Percentiles rank a stretch among this genome's conserved stretches.
Evolutionary conservation across 2,113 vertebrate species (phyloP).

Genomic region (Thomomys bottae): DNA sequence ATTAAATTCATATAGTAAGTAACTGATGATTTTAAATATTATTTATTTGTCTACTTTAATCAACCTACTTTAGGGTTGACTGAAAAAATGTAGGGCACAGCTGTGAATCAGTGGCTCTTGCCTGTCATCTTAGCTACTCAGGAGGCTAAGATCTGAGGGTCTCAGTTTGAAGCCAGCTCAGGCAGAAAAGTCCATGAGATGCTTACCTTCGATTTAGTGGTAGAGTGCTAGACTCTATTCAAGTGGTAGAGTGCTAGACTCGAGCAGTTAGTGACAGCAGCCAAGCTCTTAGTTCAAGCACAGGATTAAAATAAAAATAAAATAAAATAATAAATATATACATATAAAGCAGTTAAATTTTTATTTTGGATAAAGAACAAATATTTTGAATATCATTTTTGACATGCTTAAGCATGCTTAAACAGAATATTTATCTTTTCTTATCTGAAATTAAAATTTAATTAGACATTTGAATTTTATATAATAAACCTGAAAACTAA

Average conservation of each 20-base stretch:
- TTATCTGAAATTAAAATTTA: constrained; percentile 48
- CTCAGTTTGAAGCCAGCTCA: no score
- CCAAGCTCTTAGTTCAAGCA: no score
- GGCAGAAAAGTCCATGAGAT: no score
- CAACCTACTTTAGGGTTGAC: background rate
- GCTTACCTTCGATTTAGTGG: no score
- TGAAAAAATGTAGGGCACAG: background rate
- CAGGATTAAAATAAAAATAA: no score
- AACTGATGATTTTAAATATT: constrained; percentile 11
- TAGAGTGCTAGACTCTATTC: no score
- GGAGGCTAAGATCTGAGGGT: no score
- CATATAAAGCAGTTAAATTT: background rate
- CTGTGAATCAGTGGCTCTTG: no score
- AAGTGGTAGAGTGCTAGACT: no score
- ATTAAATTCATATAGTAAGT: background rate
- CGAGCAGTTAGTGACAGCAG: no score
- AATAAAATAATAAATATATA: no score
- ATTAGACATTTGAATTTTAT: background rate
- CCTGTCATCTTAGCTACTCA: no score
- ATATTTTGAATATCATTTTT: constrained; percentile 2
- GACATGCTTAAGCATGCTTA: background rate
- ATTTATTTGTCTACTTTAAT: background rate
- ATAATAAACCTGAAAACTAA: background rate
- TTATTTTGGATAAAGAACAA: constrained; percentile 25
- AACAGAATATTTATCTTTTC: background rate